Percentiles rank a stretch among this genome's conserved stretches.
Evolutionary conservation across 2,888 invertebrate species (phyloP).

Genomic region (Aphrophora alni): DNA sequence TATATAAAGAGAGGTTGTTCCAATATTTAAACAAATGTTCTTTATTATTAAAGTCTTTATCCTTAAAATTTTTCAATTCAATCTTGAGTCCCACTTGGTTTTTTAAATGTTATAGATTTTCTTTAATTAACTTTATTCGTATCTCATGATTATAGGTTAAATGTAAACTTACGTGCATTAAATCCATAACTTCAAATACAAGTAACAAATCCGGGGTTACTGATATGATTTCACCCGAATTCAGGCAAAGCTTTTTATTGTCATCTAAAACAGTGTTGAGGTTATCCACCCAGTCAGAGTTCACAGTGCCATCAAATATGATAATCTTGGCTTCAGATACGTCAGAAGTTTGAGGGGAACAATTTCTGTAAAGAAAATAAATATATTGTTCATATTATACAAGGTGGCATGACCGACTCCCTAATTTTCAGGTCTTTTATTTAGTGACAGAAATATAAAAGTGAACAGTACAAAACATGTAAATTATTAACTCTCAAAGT

Average conservation of each 20-base stretch:
- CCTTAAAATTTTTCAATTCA: too few relatives aligned
- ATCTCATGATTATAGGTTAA: neutral
- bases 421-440: too few relatives aligned
- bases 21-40: too few relatives aligned
- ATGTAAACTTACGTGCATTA: constrained; percentile 64
- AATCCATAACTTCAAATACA: constrained; percentile 88
- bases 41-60: too few relatives aligned
- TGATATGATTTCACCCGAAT: constrained; percentile 86
- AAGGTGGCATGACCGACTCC: too few relatives aligned
- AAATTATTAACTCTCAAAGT: too few relatives aligned
- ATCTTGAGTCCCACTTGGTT: too few relatives aligned
- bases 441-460: too few relatives aligned
- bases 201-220: constrained; percentile 82
- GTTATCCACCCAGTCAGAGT: constrained; percentile 90
- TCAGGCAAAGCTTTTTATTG: constrained; percentile 85
- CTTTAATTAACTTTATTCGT: too few relatives aligned
- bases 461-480: too few relatives aligned
- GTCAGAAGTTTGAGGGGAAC: neutral
- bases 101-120: too few relatives aligned
- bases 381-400: too few relatives aligned
- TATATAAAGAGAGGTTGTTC: neutral
- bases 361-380: neutral
- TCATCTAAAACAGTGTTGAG: constrained; percentile 89
- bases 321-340: neutral
- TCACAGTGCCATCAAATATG: constrained; percentile 90